A percentile compares a stretch with the other conserved stretches of the same genome.
Conservation (phyloP, 2,888 invertebrate species). For the Gryllus longicercus region DNA sequence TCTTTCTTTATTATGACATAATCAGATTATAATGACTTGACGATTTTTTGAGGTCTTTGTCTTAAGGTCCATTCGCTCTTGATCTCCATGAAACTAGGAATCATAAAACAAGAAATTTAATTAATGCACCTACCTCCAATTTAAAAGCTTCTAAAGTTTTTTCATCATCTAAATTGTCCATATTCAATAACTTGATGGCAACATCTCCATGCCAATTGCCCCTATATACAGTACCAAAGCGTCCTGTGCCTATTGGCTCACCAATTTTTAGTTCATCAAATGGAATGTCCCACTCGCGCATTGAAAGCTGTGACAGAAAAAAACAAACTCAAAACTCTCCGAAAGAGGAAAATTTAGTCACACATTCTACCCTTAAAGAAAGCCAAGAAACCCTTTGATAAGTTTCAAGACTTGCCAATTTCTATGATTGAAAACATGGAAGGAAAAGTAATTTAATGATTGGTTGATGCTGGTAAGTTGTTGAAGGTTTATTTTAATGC, state of each 20-base stretch:
- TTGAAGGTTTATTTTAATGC: too few species aligned
- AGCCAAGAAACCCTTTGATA: too few species aligned
- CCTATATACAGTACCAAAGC: conserved; percentile 91
- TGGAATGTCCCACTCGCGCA: conserved; percentile 98
- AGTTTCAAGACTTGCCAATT: too few species aligned
- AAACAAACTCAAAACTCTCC: neutral
- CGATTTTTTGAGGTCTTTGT: too few species aligned
- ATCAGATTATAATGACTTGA: too few species aligned
- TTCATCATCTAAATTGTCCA: conserved; percentile 82
- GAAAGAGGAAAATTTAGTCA: too few species aligned
- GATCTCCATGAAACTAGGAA: conserved; percentile 23
- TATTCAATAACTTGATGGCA: conserved; percentile 91
- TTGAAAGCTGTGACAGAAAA: conserved; percentile 62
- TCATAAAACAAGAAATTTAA: conserved; percentile 5
- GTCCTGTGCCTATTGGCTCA: conserved; percentile 84
- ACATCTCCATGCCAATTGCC: conserved; percentile 98
- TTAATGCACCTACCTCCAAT: conserved; percentile 65
- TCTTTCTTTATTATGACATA: too few species aligned
- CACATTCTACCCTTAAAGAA: too few species aligned
- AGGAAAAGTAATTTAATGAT: too few species aligned
- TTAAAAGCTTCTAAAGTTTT: conserved; percentile 90
- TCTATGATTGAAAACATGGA: too few species aligned
- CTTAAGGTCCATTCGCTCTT: too few species aligned
- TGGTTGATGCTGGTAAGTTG: too few species aligned
- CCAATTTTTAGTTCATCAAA: conserved; percentile 85